Evolutionary conservation across 2,888 invertebrate species (phyloP).

Genomic region (Blomia tropicalis): DNA sequence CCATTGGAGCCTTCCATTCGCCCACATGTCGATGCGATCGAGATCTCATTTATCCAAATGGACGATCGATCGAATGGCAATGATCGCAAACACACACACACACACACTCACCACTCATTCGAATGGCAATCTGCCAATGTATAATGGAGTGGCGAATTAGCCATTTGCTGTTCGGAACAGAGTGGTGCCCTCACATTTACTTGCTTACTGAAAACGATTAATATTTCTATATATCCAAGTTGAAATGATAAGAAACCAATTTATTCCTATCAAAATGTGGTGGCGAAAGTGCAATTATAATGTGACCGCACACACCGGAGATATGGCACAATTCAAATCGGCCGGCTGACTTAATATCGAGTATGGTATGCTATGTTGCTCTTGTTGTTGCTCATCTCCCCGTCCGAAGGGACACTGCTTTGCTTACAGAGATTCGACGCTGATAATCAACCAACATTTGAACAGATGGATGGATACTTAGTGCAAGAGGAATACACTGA

Average conservation of each 20-base stretch:
- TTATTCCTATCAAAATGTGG: conserved; percentile 17
- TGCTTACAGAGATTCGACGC: too few species aligned
- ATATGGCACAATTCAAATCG: too few species aligned
- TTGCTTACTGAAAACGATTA: background rate
- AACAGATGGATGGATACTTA: too few species aligned
- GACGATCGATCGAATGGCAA: background rate
- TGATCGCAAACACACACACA: conserved; percentile 4
- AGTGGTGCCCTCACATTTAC: background rate
- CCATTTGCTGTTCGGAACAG: conserved; percentile 6
- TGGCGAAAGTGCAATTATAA: conserved; percentile 16
- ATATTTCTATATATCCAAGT: too few species aligned
- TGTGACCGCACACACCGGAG: too few species aligned
- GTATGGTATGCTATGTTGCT: too few species aligned
- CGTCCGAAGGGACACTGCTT: too few species aligned
- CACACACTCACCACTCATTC: background rate
- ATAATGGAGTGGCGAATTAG: conserved; percentile 16
- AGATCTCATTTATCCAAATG: too few species aligned
- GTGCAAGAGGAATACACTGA: too few species aligned
- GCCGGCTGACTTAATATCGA: too few species aligned
- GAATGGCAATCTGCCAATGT: too few species aligned
- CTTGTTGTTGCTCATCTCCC: background rate
- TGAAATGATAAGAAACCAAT: background rate
- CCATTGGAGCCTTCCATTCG: background rate
- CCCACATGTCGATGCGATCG: conserved; percentile 1
- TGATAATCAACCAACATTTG: too few species aligned